phyloP scores from a whole-genome alignment of 2,888 invertebrate genomes.

The Biston betularia region DNA sequence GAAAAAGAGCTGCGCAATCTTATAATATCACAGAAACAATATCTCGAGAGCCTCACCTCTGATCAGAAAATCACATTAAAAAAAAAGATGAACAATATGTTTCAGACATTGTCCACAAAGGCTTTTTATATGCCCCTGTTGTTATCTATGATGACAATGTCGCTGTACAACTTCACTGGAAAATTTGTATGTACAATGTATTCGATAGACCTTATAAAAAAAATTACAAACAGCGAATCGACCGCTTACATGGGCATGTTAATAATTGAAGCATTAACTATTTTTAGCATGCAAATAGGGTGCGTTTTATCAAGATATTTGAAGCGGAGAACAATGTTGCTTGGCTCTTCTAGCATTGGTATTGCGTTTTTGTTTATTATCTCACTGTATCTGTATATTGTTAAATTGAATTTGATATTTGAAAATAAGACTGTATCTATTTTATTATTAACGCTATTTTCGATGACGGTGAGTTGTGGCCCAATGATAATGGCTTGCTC shows the following conservation, averaged over 20 bases:
- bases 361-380: conserved; percentile 52
- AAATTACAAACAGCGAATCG: conserved; percentile 46
- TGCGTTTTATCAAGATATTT: conserved; percentile 49
- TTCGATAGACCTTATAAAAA: conserved; percentile 43
- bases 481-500: conserved; percentile 56
- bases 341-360: conserved; percentile 51
- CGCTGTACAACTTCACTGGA: conserved; percentile 36
- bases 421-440: conserved; percentile 54
- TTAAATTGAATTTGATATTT: conserved; percentile 45
- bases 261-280: conserved; percentile 58
- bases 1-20: conserved; percentile 48
- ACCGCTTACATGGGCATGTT: conserved; percentile 56
- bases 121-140: conserved; percentile 46
- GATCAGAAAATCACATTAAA: conserved; percentile 7
- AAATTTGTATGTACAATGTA: conserved; percentile 35
- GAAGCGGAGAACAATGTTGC: conserved; percentile 51
- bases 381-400: conserved; percentile 57
- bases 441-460: conserved; percentile 52
- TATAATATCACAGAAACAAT: conserved; percentile 48
- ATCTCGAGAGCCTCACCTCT: conserved; percentile 26
- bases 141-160: conserved; percentile 40
- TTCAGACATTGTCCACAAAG: conserved; percentile 39
- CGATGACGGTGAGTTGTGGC: conserved; percentile 55
- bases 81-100: conserved; percentile 1
- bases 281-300: conserved; percentile 52